A percentile compares a stretch with the other conserved stretches of the same genome.
Conservation (phyloP, 1,140 invertebrate species). For the Drosophila pandora region DNA sequence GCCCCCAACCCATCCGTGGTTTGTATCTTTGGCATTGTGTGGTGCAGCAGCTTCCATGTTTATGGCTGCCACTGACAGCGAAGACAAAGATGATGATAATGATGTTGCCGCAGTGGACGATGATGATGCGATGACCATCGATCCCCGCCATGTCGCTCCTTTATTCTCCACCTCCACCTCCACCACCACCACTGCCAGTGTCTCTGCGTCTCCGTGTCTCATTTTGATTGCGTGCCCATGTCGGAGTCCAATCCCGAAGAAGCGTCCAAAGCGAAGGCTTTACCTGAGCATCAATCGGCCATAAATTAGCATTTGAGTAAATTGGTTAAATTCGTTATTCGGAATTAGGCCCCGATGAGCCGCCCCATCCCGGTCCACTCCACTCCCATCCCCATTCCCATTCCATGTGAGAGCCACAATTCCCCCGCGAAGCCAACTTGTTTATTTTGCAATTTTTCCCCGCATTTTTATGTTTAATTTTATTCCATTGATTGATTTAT, state of each 20-base stretch:
- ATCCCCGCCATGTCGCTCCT: constrained; percentile 9
- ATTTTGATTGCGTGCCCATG: constrained; percentile 39
- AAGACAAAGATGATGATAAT: constrained; percentile 31
- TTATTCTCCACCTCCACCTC: constrained; percentile 40
- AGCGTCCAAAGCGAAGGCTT: constrained; percentile 21
- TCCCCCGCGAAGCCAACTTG: constrained; percentile 49
- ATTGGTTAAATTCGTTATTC: constrained; percentile 83
- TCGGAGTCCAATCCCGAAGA: constrained; percentile 16
- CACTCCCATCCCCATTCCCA: constrained; percentile 29
- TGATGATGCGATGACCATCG: constrained; percentile 48
- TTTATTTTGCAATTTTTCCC: constrained; percentile 54
- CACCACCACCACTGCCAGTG: neutral
- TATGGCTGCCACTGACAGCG: constrained; percentile 67
- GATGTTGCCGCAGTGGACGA: constrained; percentile 50
- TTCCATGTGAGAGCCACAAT: neutral
- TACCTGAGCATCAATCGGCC: constrained; percentile 82
- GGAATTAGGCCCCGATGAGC: constrained; percentile 67
- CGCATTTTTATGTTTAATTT: constrained; percentile 68
- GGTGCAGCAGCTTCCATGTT: constrained; percentile 68
- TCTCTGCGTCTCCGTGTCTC: constrained; percentile 7
- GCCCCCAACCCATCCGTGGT: constrained; percentile 14
- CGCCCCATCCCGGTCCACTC: neutral
- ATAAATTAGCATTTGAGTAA: constrained; percentile 84
- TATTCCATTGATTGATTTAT: constrained; percentile 78
- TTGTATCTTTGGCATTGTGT: constrained; percentile 16